Evolutionary conservation across 2,888 invertebrate species (phyloP).

Genomic region (Homarus gammarus): DNA sequence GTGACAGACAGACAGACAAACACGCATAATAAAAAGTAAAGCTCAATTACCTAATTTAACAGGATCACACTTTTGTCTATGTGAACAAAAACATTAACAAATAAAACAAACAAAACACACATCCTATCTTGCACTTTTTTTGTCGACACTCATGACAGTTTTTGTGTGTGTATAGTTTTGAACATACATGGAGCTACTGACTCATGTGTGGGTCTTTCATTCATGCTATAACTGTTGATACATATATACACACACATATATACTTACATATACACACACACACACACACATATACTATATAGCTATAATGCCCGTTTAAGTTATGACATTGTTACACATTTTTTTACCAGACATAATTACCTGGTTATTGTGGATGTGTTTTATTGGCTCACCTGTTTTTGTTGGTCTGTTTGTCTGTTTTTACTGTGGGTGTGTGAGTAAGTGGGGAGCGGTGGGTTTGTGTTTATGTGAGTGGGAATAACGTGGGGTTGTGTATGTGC

Average conservation of each 20-base stretch:
- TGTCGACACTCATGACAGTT: neutral
- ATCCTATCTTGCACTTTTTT: neutral
- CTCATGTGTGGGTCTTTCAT: constrained; percentile 3
- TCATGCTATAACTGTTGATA: constrained; percentile 26
- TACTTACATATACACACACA: too few relatives aligned
- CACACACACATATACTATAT: too few relatives aligned
- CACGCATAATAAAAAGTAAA: too few relatives aligned
- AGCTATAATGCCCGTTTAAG: too few relatives aligned
- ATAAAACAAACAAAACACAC: neutral
- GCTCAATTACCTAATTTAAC: constrained; percentile 21
- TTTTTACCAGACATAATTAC: too few relatives aligned
- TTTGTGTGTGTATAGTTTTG: neutral
- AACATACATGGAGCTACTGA: constrained; percentile 27
- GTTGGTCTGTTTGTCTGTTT: neutral
- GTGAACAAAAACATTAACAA: neutral
- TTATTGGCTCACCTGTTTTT: too few relatives aligned
- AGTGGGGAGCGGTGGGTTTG: too few relatives aligned
- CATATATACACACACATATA: too few relatives aligned
- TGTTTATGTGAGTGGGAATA: constrained; percentile 32
- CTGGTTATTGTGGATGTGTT: too few relatives aligned
- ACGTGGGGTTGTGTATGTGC: too few relatives aligned
- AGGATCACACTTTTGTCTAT: constrained; percentile 1
- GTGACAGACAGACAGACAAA: too few relatives aligned
- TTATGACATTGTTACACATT: too few relatives aligned
- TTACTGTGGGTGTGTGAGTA: constrained; percentile 19